phyloP scores from a whole-genome alignment of 1,140 invertebrate species.

The Polypedilum pembai region DNA sequence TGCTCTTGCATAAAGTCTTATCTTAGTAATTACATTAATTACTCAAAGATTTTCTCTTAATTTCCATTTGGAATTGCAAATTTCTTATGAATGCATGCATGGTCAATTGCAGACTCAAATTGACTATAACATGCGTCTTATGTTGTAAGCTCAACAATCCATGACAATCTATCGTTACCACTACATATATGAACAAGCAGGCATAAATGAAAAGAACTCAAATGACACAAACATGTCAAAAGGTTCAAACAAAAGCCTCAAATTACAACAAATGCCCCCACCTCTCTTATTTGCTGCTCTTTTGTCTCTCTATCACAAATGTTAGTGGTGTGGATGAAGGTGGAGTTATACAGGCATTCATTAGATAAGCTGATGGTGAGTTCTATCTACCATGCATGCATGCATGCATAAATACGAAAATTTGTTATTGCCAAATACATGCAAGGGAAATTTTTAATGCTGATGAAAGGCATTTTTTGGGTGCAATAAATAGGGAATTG shows the following conservation, averaged over 20 bases:
- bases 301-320: background rate
- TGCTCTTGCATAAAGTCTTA: background rate
- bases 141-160: conserved; percentile 11
- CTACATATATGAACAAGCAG: too few relatives aligned
- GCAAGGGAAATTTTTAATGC: background rate
- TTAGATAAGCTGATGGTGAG: conserved; percentile 11
- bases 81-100: background rate
- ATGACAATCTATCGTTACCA: background rate
- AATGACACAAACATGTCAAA: conserved; percentile 18
- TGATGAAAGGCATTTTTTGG: background rate
- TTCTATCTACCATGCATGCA: background rate
- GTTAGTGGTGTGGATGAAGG: background rate
- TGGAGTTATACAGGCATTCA: conserved; percentile 12
- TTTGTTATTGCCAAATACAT: background rate
- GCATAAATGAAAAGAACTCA: background rate
- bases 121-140: conserved; percentile 4
- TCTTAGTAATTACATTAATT: conserved; percentile 6
- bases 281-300: background rate
- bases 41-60: conserved; percentile 6
- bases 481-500: background rate
- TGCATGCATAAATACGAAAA: background rate
- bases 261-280: background rate
- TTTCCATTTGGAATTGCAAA: background rate
- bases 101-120: background rate
- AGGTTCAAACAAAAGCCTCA: conserved; percentile 16